Conservation (phyloP, 1,140 invertebrate species). For the Myzus persicae region DNA sequence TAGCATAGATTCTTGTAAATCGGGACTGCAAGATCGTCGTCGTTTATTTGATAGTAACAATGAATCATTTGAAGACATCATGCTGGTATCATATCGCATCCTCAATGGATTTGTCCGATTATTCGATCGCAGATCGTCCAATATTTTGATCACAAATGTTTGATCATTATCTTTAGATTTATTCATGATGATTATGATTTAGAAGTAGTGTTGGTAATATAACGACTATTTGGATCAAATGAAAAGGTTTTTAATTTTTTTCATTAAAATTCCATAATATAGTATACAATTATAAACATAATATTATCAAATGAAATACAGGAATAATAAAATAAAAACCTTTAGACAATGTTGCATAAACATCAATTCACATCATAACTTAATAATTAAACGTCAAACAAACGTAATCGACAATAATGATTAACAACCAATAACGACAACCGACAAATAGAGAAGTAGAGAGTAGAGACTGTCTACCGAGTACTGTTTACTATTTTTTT, state of each 20-base stretch:
- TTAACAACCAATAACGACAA: too few relatives aligned
- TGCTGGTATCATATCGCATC: slow-evolving; percentile 28
- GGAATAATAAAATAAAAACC: neutral
- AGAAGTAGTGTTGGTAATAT: neutral
- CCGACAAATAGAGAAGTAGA: too few relatives aligned
- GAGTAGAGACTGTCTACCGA: too few relatives aligned
- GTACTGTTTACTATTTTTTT: too few relatives aligned
- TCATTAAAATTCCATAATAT: neutral
- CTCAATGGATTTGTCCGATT: neutral
- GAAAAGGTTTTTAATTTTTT: neutral
- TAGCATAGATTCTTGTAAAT: slow-evolving; percentile 39
- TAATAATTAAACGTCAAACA: neutral
- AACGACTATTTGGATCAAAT: neutral
- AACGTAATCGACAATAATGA: neutral
- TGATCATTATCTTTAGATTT: slow-evolving; percentile 58
- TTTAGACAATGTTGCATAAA: neutral
- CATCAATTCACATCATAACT: neutral
- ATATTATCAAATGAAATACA: neutral
- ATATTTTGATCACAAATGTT: slow-evolving; percentile 60
- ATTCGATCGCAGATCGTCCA: slow-evolving; percentile 59
- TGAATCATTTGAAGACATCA: slow-evolving; percentile 36
- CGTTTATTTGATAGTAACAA: slow-evolving; percentile 52
- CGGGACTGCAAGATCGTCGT: slow-evolving; percentile 52
- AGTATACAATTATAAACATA: neutral
- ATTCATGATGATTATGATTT: slow-evolving; percentile 46